These are phyloP conservation scores for Pterois miles DNA, from an alignment of 2,797 vertebrate genomes.

Conservation along the genomic window DNA sequence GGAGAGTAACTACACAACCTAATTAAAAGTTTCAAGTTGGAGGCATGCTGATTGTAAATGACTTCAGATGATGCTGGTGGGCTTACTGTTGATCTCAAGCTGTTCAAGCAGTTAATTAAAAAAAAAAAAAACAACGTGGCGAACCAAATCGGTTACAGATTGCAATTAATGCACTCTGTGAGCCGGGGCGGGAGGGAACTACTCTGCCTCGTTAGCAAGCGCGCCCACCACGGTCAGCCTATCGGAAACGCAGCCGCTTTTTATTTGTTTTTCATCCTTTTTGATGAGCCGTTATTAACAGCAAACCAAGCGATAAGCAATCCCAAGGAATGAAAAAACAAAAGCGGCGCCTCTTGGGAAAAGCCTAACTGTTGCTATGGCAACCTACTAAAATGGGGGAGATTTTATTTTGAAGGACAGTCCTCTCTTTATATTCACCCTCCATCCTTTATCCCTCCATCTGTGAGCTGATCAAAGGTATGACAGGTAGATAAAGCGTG, in stretches of 20 bases:
- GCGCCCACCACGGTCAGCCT: constrained; percentile 63
- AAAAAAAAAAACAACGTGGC: constrained; percentile 61
- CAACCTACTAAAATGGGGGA: constrained; percentile 61
- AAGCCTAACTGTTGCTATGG: constrained; percentile 81
- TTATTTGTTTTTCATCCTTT: constrained; percentile 66
- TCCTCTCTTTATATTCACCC: constrained; percentile 46
- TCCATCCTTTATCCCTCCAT: constrained; percentile 57
- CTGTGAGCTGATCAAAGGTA: constrained; percentile 69
- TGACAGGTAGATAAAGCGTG: constrained; percentile 58
- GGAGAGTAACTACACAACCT: constrained; percentile 55
- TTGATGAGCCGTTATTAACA: constrained; percentile 77
- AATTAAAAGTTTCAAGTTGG: constrained; percentile 84
- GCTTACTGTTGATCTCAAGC: constrained; percentile 83
- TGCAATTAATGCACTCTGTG: constrained; percentile 78
- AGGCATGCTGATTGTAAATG: constrained; percentile 81
- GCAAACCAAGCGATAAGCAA: constrained; percentile 69
- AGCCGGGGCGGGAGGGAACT: constrained; percentile 59
- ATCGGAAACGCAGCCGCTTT: constrained; percentile 36
- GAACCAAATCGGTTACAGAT: constrained; percentile 82
- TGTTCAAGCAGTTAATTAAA: constrained; percentile 81
- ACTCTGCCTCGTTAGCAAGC: constrained; percentile 71
- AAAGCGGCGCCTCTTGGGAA: constrained; percentile 46
- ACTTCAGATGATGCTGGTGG: constrained; percentile 75
- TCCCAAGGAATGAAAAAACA: constrained; percentile 33
- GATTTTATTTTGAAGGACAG: constrained; percentile 62